Conservation (phyloP, 2,797 vertebrate species). For the Gouania willdenowi region DNA sequence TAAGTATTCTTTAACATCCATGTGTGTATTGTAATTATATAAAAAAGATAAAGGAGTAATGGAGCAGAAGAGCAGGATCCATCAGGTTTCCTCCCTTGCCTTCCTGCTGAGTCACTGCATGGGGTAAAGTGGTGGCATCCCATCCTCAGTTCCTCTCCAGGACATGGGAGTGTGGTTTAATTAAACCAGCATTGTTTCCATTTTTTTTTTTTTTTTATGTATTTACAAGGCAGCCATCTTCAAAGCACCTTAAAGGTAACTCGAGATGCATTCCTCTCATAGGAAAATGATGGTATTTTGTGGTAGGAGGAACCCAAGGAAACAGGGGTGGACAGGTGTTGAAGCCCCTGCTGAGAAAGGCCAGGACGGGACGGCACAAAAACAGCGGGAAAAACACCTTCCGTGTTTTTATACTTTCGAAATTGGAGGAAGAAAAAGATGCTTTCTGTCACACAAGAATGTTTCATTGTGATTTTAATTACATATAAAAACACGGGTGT, state of each 20-base stretch:
- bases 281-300: constrained; percentile 43
- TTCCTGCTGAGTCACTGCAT: constrained; percentile 28
- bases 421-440: no score
- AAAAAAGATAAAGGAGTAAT: no score
- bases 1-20: no score
- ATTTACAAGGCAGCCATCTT: constrained; percentile 19
- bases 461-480: no score
- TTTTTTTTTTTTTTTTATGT: constrained; percentile 38
- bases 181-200: constrained; percentile 39
- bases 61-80: no score
- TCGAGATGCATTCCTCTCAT: constrained; percentile 23
- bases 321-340: constrained; percentile 43
- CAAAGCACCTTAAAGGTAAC: constrained; percentile 39
- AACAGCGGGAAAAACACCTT: no score
- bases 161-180: constrained; percentile 22
- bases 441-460: no score
- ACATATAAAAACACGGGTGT: no score
- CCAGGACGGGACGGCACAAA: constrained; percentile 9
- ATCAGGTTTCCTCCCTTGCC: no score
- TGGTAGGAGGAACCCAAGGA: constrained; percentile 34
- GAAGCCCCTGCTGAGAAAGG: constrained; percentile 50
- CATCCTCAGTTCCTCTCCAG: constrained; percentile 1
- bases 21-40: no score
- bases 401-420: no score
- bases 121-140: constrained; percentile 33